Evolutionary conservation across 2,888 invertebrate species (phyloP).

Genomic region (Synergus japonicus): DNA sequence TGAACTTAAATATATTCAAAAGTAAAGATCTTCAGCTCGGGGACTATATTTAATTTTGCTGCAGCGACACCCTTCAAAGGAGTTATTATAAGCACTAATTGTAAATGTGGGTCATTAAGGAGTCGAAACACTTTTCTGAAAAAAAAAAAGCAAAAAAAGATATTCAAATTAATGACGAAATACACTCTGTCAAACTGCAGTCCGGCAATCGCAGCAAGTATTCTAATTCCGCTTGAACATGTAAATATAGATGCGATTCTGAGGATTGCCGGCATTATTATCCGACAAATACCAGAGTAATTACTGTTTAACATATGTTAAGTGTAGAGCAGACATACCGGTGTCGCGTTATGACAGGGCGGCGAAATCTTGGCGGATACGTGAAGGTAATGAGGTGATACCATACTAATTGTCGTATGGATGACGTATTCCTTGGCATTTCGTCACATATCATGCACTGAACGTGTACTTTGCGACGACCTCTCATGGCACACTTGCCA

Average conservation of each 20-base stretch:
- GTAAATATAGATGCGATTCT: slow-evolving; percentile 50
- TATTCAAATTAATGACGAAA: background rate
- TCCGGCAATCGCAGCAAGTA: background rate
- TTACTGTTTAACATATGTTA: slow-evolving; percentile 68
- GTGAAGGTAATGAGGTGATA: slow-evolving; percentile 62
- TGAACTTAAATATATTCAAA: background rate
- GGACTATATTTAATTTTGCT: no score
- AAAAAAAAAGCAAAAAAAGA: background rate
- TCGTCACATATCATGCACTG: slow-evolving; percentile 1
- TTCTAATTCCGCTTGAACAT: slow-evolving; percentile 42
- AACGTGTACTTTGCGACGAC: slow-evolving; percentile 1
- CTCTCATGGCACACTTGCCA: background rate
- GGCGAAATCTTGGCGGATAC: slow-evolving; percentile 58
- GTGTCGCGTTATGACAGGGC: slow-evolving; percentile 58
- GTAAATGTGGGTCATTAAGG: no score
- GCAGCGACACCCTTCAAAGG: no score
- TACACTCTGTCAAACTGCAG: background rate
- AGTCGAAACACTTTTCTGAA: background rate
- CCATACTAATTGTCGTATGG: slow-evolving; percentile 18
- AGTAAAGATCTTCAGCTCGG: no score
- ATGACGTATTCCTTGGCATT: background rate
- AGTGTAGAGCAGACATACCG: slow-evolving; percentile 61
- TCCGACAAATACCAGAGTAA: slow-evolving; percentile 48
- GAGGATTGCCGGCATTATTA: slow-evolving; percentile 32
- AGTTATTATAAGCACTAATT: no score